Conservation (phyloP, 2,888 invertebrate species). For the Venusia cambrica region DNA sequence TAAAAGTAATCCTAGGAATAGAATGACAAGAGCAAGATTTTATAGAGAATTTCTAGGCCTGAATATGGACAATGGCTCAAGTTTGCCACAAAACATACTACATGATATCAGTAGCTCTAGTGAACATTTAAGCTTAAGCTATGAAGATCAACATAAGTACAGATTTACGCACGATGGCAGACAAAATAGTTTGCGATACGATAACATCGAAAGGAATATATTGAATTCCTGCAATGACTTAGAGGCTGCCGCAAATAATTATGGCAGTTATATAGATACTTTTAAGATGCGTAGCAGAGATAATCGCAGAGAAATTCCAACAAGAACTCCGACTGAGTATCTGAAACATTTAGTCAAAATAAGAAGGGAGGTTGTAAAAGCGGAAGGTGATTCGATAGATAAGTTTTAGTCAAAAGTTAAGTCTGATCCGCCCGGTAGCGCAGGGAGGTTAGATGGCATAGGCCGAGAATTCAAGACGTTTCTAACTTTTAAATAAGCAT, state of each 20-base stretch:
- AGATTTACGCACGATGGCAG: conserved; percentile 33
- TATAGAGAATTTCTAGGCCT: conserved; percentile 50
- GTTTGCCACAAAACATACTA: conserved; percentile 9
- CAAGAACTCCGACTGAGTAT: conserved; percentile 77
- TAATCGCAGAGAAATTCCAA: conserved; percentile 14
- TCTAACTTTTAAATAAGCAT: no score
- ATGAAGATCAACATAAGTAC: conserved; percentile 29
- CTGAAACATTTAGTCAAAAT: conserved; percentile 79
- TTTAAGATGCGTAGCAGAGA: conserved; percentile 32
- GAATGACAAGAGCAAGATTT: conserved; percentile 41
- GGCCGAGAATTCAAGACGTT: no score
- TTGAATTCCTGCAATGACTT: conserved; percentile 54
- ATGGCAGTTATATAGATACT: conserved; percentile 50
- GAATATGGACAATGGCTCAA: conserved; percentile 32
- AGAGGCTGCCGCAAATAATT: conserved; percentile 51
- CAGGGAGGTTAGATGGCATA: no score
- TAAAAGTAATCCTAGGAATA: conserved; percentile 42
- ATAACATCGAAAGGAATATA: conserved; percentile 50
- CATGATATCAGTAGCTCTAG: conserved; percentile 27
- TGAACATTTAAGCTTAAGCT: conserved; percentile 31
- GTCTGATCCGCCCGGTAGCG: no score
- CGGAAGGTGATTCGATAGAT: conserved; percentile 63
- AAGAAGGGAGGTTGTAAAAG: conserved; percentile 76
- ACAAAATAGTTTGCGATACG: conserved; percentile 35
- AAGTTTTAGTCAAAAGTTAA: conserved; percentile 2